Percentiles rank a stretch among this genome's conserved stretches.
These are phyloP conservation scores for Drosophila trapezifrons DNA, from an alignment of 1,140 invertebrate genomes.

Conservation along the genomic window DNA sequence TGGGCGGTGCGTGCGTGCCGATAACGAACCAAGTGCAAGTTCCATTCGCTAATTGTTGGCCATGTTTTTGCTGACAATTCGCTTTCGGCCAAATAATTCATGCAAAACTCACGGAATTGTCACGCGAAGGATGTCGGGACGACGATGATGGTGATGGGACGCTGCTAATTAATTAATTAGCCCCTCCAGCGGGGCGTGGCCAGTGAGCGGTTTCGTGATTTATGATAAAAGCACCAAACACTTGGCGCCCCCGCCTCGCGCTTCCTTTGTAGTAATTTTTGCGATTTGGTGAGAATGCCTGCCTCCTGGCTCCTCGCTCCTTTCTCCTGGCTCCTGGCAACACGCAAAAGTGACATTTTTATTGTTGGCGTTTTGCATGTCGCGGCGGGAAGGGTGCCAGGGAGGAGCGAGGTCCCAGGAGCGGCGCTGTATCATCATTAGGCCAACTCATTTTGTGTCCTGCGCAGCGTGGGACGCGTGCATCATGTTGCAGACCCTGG, in stretches of 20 bases:
- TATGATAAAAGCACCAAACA: constrained; percentile 45
- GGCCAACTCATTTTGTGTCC: constrained; percentile 30
- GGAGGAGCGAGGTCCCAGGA: neutral
- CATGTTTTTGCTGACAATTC: constrained; percentile 75
- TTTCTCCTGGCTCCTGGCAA: constrained; percentile 20
- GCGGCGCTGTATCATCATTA: constrained; percentile 45
- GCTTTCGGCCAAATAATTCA: constrained; percentile 58
- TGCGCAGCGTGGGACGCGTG: constrained; percentile 49
- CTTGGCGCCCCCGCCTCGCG: constrained; percentile 3
- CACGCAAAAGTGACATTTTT: constrained; percentile 77
- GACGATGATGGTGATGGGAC: constrained; percentile 39
- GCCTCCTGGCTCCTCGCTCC: constrained; percentile 7
- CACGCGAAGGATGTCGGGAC: constrained; percentile 50
- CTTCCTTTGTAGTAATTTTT: constrained; percentile 29
- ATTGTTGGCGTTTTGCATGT: constrained; percentile 62
- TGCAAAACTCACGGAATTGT: constrained; percentile 59
- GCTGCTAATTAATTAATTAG: constrained; percentile 78
- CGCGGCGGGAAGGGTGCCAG: neutral
- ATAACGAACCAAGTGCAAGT: constrained; percentile 55
- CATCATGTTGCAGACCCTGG: constrained; percentile 47
- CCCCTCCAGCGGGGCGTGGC: constrained; percentile 42
- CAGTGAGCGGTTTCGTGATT: constrained; percentile 55
- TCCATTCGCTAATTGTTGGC: constrained; percentile 68
- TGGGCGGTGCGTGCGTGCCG: constrained; percentile 58
- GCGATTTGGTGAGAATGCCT: constrained; percentile 36